Base-by-base conservation (phyloP, 2,888 invertebrate species). In the Lasioglossum zephyrum region DNA sequence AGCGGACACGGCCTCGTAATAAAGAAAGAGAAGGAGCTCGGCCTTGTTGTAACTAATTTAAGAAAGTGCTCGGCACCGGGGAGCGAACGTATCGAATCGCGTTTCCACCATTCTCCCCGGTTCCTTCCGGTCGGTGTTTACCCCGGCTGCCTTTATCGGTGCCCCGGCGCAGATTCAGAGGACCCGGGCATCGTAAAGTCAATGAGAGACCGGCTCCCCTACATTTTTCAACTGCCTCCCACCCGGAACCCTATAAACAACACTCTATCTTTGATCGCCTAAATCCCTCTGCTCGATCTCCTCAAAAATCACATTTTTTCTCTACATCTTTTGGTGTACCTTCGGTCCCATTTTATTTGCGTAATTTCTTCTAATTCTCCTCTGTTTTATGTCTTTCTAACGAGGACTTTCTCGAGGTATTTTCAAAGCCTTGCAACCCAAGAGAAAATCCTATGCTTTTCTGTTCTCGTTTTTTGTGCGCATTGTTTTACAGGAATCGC, bases 11-110 rank as follows among this genome's bases (percentile, higher is more conserved):
- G 57, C 60, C 5, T 31, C 63, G 80, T 81, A 77, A 86, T 74
- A 79, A 89, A 87, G 81, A 86, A 76, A 66, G 63, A 66, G 70
- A 73, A 70, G 39, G 73, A 73, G 69, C 44, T n/a, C 39, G 60
- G 74, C 49, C 73, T 74, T 74, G 82, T 89, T 84, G 85, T 87
- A 89, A 90, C 89, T 90, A 90, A 90, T 90, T 90, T 90, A 90
- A 90, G 90, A 90, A 90, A 90, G 90, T 90, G 90, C 90, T 88
- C 82, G 53, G 75, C 79, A 80, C 70, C 78, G 76, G 78, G 78
- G 82, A 53, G 53, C 79, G 80, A 85, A 81, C 82, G 87, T 83
- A 88, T 87, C 87, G 90, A 88, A 88, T 89, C 84, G 83, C 83
- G 81, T 81, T 83, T 44, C 79, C 63, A 77, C 16, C 76, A 69